phyloP scores from a whole-genome alignment of 2,797 vertebrate species.

The Rhinogobio ventralis region DNA sequence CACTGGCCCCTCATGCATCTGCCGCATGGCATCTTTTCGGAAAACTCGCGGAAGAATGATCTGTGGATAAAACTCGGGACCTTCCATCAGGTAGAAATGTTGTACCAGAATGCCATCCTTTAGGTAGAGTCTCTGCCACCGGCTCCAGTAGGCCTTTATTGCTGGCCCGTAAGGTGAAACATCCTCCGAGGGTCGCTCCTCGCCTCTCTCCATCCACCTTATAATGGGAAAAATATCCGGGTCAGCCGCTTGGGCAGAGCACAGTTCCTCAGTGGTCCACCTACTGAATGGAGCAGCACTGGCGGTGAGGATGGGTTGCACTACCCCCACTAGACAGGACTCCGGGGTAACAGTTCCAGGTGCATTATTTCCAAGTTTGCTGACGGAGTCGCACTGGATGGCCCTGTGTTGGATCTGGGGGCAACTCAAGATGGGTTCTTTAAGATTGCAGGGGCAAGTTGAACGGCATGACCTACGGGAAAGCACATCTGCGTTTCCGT shows the following conservation, averaged over 20 bases:
- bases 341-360: background rate
- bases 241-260: background rate
- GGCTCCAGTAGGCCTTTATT: conserved; percentile 43
- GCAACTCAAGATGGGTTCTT: background rate
- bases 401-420: conserved; percentile 3
- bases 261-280: conserved; percentile 39
- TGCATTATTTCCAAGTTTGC: background rate
- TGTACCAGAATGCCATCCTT: no score
- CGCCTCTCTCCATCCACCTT: no score
- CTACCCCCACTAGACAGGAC: background rate
- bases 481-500: conserved; percentile 51
- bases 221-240: conserved; percentile 21
- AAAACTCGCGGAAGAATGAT: no score
- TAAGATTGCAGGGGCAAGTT: conserved; percentile 10
- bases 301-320: background rate
- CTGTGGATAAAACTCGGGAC: no score
- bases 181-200: no score
- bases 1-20: no score
- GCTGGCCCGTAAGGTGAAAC: conserved; percentile 28
- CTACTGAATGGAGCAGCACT: background rate
- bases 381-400: conserved; percentile 13
- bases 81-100: background rate
- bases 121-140: conserved; percentile 45
- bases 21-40: no score
- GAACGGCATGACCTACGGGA: conserved; percentile 3